Percentiles rank a stretch among this genome's conserved stretches.
These are phyloP conservation scores for Brachionus rotundiformis DNA, from an alignment of 1,140 invertebrate species.

Conservation along the genomic window DNA sequence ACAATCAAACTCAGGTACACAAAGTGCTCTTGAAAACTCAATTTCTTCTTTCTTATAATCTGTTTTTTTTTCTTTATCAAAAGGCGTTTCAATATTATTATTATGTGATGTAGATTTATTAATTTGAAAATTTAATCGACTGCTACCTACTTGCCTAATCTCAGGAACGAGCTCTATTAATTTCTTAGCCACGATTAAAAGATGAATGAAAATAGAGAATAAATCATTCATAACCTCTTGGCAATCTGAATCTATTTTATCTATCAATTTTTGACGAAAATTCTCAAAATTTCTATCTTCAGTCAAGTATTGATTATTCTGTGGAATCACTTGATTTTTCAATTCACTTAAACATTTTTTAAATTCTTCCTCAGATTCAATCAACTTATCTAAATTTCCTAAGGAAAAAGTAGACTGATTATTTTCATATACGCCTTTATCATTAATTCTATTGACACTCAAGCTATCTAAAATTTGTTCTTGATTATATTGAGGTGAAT, in stretches of 20 bases:
- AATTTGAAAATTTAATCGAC: neutral
- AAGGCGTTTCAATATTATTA: too few relatives aligned
- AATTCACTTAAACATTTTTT: neutral
- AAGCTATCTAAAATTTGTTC: neutral
- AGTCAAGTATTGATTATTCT: neutral
- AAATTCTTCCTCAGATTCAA: neutral
- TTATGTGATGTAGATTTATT: neutral
- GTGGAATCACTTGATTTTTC: neutral
- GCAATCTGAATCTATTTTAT: neutral
- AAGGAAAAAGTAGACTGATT: neutral
- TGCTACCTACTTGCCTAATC: too few relatives aligned
- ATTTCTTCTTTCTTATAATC: neutral
- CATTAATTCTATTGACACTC: too few relatives aligned
- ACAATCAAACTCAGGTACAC: neutral
- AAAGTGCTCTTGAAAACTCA: neutral
- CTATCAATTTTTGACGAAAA: neutral
- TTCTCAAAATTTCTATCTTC: neutral
- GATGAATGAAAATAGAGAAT: neutral
- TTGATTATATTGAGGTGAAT: neutral
- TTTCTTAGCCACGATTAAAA: neutral
- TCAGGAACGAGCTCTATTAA: neutral
- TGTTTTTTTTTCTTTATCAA: too few relatives aligned
- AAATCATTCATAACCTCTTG: neutral
- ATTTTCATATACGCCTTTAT: too few relatives aligned
- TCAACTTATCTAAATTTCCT: neutral